Conservation (phyloP, 2,797 vertebrate genomes). For the Benthosema pterotum region DNA sequence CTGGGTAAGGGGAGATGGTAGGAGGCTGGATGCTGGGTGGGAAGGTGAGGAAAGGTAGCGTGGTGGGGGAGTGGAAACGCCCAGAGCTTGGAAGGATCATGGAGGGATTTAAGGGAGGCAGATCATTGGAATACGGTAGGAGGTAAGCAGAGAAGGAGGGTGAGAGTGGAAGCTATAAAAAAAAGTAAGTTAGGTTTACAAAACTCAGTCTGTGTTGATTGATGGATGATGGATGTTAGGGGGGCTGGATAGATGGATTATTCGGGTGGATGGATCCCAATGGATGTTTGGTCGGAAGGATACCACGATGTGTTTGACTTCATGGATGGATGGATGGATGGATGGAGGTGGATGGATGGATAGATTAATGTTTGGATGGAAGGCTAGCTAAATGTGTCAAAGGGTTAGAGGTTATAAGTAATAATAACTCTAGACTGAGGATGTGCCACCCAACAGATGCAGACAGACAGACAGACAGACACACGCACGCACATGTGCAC, state of each 20-base stretch:
- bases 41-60: not conserved
- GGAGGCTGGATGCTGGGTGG: not conserved
- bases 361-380: not conserved
- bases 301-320: not conserved
- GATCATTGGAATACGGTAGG: too few species aligned
- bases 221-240: not conserved
- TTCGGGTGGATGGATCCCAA: not conserved
- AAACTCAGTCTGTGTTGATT: not conserved
- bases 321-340: not conserved
- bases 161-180: not conserved
- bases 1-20: not conserved
- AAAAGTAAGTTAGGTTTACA: too few species aligned
- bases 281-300: too few species aligned
- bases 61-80: not conserved
- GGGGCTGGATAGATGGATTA: not conserved
- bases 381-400: not conserved
- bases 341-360: not conserved
- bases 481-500: too few species aligned
- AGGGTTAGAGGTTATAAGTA: not conserved
- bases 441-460: too few species aligned
- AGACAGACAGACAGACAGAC: too few species aligned
- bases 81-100: not conserved
- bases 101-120: too few species aligned
- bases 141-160: not conserved
- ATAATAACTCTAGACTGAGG: constrained; percentile 2